Evolutionary conservation across 2,888 invertebrate species (phyloP), one percentile per base, ranked within the genome.

Genomic region (Branchellion lobata): DNA sequence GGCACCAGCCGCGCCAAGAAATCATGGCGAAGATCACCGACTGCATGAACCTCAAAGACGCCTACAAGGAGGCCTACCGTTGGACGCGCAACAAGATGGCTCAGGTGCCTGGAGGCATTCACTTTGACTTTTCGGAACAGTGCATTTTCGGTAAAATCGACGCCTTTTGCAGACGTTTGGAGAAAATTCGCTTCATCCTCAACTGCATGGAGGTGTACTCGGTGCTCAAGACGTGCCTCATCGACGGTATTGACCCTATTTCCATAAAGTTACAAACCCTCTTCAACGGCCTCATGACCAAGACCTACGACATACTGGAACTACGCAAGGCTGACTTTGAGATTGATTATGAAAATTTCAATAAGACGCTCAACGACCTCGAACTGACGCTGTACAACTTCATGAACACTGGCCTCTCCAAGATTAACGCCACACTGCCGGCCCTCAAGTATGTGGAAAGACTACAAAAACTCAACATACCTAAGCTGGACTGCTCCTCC

Each of bases 291-390:
- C 92, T 94, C 75, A 91, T 92, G 3, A 88, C 90, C 0, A 92
- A 93, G 86, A 90, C 91, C 0, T 94, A 94, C 84, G 93, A 94
- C 86, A 91, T 93, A 0, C 87, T 95, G 61, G 92, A 94, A 86
- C 93, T 93, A 86, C 90, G 94, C 84, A 91, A 91, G 83, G 86
- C 88, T 0, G 91, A 91, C 84, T 94, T 94, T 85, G 92, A 94
- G 84, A 89, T 89, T 72, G 94, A 94, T 86, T 94, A 91, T 85
- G 91, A 91, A 80, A 89, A 89, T 14, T 94, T 93, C 84, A 91
- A 91, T 83, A 91, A 91, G 81, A 90, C 89, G 77, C 90, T 93
- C 0, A 90, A 90, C 1, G 91, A 91, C 80, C 91, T 92, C 27
- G 93, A 94, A 87, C 88, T 82, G 34, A 82, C 83, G 11, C 83